Evolutionary conservation across 1,140 invertebrate genomes (phyloP).

Genomic region (Contarinia nasturtii): DNA sequence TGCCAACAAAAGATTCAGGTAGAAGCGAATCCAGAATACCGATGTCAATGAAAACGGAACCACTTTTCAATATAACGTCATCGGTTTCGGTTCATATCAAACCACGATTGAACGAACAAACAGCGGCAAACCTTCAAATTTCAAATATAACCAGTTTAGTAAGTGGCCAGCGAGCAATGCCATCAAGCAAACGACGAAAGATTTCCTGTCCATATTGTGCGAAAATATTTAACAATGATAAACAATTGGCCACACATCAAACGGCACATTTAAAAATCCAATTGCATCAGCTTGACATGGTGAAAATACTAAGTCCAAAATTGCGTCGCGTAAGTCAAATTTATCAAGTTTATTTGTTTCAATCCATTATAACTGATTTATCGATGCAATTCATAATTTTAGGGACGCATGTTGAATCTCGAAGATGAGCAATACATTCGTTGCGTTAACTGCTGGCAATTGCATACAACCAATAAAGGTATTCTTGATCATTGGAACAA

Average conservation of each 20-base stretch:
- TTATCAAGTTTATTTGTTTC: background rate
- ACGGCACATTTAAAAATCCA: slow-evolving; percentile 5
- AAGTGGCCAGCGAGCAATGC: too few species aligned
- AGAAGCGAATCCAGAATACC: too few species aligned
- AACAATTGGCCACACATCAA: slow-evolving; percentile 6
- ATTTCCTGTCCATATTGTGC: background rate
- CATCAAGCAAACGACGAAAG: background rate
- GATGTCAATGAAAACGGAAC: too few species aligned
- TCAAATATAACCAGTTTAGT: too few species aligned
- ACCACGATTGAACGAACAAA: too few species aligned
- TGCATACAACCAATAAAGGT: slow-evolving; percentile 2
- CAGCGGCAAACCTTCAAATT: too few species aligned
- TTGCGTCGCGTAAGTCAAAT: background rate
- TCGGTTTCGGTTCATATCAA: too few species aligned
- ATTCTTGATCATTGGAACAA: slow-evolving; percentile 7
- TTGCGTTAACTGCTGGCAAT: slow-evolving; percentile 7
- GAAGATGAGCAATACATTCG: slow-evolving; percentile 5
- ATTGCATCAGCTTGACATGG: background rate
- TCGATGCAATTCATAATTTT: slow-evolving; percentile 2
- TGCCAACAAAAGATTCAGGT: too few species aligned
- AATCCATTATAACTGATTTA: too few species aligned
- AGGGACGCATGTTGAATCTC: slow-evolving; percentile 4
- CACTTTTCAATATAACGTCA: too few species aligned
- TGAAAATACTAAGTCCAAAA: background rate
- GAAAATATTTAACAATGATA: background rate